Evolutionary conservation across 2,888 invertebrate genomes (phyloP), one percentile per base, ranked within the genome.

Genomic region (Xiphydria camelus): DNA sequence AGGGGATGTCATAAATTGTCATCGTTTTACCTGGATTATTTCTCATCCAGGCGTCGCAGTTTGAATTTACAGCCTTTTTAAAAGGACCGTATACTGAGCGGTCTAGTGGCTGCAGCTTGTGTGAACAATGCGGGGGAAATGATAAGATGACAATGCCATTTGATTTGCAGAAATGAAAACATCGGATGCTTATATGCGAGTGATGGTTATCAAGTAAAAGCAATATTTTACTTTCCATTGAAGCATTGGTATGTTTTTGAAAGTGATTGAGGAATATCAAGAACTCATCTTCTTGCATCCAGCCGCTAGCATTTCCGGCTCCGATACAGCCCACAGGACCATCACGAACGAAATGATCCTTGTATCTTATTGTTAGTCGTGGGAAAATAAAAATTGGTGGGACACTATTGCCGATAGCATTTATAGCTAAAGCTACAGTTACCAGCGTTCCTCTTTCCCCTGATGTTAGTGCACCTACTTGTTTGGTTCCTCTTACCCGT

Each of bases 191-290:
- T 2, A 68, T 33, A 41, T 70, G 68, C 6, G 65, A 66, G 4
- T 36, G 31, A 47, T 70, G 69, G 43, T 70, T 70, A 40, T 70
- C 67, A 2, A 70, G 48, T 4, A 69, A 19, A 14, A 71, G 41
- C 7, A 71, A 46, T 12, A 64, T 62, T 25, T 59, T 59, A 2
- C 59, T 38, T 31, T 58, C 47, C 33, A 41, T 35, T 14, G 55
- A 49, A 10, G 59, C 40, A 9, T 48, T 57, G 4, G 41, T 34
- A 32, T 42, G 22, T 32, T 64, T 59, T 19, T 59, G 47, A 46
- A 73, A 73, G 49, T 72, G 66, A 10, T 69, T 44, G 25, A 68
- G 41, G 50, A 61, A 72, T 22, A 49, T 41, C 3, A 52, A 18
- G 29, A 70, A 69, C 33, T 62, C 55, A 17, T 43, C 45, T 18